A percentile compares a stretch with the other conserved stretches of the same genome.
phyloP scores from a whole-genome alignment of 2,888 invertebrate species.

The Ectemnius lituratus region DNA sequence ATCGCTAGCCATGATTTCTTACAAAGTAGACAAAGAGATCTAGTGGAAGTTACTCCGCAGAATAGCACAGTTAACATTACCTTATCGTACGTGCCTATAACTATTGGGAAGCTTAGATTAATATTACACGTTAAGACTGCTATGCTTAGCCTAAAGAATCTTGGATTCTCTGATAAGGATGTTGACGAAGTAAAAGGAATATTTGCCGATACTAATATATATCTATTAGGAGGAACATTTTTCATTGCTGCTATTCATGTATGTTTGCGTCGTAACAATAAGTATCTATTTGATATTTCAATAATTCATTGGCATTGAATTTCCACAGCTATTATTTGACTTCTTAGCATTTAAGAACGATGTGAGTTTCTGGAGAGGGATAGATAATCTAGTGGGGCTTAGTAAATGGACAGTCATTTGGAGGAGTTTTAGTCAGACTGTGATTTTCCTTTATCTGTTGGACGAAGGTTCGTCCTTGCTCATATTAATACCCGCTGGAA shows the following conservation, averaged over 20 bases:
- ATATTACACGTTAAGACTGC: constrained; percentile 88
- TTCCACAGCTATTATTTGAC: constrained; percentile 92
- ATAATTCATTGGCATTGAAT: not conserved
- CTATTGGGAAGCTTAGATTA: constrained; percentile 88
- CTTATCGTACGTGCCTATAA: constrained; percentile 86
- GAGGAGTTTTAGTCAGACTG: constrained; percentile 94
- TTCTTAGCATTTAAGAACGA: constrained; percentile 99
- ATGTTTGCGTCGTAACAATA: constrained; percentile 77
- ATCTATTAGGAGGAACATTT: constrained; percentile 92
- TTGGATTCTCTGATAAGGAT: constrained; percentile 96
- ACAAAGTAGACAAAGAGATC: constrained; percentile 87
- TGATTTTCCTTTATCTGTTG: constrained; percentile 94
- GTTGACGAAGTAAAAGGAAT: constrained; percentile 97
- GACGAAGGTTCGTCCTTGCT: constrained; percentile 95
- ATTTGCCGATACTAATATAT: constrained; percentile 96
- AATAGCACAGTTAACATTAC: constrained; percentile 83
- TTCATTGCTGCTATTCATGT: constrained; percentile 96
- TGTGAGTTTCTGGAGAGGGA: constrained; percentile 94
- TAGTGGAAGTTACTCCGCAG: constrained; percentile 83
- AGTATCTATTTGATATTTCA: not conserved
- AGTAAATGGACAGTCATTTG: constrained; percentile 94
- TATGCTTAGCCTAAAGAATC: constrained; percentile 83
- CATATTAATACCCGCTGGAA: constrained; percentile 91
- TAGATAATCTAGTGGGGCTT: constrained; percentile 91
- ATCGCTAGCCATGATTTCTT: constrained; percentile 91